These are phyloP conservation scores for Acleris sparsana DNA, from an alignment of 2,888 invertebrate genomes.

Conservation along the genomic window DNA sequence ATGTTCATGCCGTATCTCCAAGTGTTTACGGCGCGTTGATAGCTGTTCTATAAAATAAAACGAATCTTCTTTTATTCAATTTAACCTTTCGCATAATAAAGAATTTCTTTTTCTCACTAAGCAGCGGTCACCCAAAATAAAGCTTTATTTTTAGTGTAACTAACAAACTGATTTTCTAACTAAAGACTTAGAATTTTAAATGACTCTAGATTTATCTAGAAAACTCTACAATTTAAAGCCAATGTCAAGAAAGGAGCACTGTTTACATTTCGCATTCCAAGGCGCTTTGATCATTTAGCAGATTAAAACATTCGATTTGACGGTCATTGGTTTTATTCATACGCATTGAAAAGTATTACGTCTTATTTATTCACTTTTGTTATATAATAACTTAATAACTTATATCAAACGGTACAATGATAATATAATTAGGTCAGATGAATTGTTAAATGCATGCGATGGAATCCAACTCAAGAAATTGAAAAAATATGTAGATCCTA, in stretches of 20 bases:
- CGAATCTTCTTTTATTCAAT: neutral
- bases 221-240: slow-evolving; percentile 16
- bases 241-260: slow-evolving; percentile 16
- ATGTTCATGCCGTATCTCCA: slow-evolving; percentile 33
- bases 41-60: slow-evolving; percentile 2
- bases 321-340: slow-evolving; percentile 12
- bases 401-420: no score
- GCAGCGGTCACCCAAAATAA: no score
- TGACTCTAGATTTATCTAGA: slow-evolving; percentile 13
- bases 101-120: neutral
- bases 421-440: no score
- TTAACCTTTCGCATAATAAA: slow-evolving; percentile 15
- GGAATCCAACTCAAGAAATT: no score
- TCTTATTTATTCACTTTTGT: neutral
- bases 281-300: slow-evolving; percentile 22
- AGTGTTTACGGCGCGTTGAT: slow-evolving; percentile 20
- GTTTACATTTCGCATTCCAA: slow-evolving; percentile 32
- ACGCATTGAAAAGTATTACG: neutral
- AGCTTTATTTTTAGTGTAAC: neutral
- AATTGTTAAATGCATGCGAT: no score
- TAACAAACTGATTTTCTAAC: neutral
- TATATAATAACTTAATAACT: no score
- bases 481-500: no score
- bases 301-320: slow-evolving; percentile 20
- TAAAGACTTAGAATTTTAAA: slow-evolving; percentile 9